These are phyloP conservation scores for Norana najaformis DNA, from an alignment of 2,888 invertebrate genomes.

Conservation along the genomic window DNA sequence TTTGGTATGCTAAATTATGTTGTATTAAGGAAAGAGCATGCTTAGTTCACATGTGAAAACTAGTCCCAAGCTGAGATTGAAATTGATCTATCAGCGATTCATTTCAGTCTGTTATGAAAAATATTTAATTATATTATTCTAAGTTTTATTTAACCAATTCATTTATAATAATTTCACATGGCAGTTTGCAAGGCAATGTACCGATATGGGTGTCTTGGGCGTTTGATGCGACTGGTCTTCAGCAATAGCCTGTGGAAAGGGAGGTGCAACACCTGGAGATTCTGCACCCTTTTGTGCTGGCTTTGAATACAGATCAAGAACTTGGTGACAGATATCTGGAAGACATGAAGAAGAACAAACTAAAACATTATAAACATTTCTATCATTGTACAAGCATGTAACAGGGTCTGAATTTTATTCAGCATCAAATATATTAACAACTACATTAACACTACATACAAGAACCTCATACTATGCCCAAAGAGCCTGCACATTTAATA, in stretches of 20 bases:
- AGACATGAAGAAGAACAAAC: constrained; percentile 33
- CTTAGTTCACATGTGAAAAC: not conserved
- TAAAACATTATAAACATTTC: not conserved
- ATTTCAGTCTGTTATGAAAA: not conserved
- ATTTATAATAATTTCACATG: not conserved
- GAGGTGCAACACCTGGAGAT: not conserved
- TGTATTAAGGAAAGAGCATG: not conserved
- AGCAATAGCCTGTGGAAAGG: not conserved
- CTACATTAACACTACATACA: too few relatives aligned
- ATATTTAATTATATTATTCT: not conserved
- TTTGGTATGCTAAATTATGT: constrained; percentile 13
- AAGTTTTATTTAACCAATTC: too few relatives aligned
- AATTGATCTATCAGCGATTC: not conserved
- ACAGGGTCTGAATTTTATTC: not conserved
- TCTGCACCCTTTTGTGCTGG: constrained; percentile 25
- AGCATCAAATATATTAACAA: not conserved
- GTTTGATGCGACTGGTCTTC: not conserved
- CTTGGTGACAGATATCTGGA: constrained; percentile 89
- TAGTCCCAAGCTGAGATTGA: not conserved
- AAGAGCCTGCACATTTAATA: too few relatives aligned
- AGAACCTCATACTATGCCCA: too few relatives aligned
- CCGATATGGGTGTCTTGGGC: constrained; percentile 25
- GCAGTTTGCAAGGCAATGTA: not conserved
- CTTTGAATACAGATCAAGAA: constrained; percentile 77
- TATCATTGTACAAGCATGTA: not conserved